phyloP scores from a whole-genome alignment of 2,888 invertebrate species.

The Homarus gammarus region DNA sequence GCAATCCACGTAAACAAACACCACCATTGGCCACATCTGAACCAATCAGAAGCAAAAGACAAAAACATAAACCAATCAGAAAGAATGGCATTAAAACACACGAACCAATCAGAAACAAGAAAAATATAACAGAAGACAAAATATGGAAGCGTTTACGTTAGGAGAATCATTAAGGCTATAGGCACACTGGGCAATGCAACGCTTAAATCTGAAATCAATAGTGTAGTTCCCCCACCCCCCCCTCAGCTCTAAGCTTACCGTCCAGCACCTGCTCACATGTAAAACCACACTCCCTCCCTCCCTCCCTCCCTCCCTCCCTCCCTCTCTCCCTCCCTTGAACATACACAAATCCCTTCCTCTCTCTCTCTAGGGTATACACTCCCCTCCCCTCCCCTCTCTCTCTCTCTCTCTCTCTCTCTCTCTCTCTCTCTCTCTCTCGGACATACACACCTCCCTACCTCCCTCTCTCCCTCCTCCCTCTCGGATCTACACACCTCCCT shows the following conservation, averaged over 20 bases:
- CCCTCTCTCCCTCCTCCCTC: too few relatives aligned
- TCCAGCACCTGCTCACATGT: slow-evolving; percentile 1
- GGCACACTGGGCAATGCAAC: slow-evolving; percentile 49
- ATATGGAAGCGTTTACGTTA: background rate
- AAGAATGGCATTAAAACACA: background rate
- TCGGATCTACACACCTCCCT: too few relatives aligned
- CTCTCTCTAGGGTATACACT: too few relatives aligned
- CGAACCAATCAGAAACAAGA: background rate
- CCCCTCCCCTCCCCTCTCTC: background rate
- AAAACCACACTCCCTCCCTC: slow-evolving; percentile 33
- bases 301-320: background rate
- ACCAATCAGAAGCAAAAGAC: background rate
- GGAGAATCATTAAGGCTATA: slow-evolving; percentile 35
- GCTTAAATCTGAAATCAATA: slow-evolving; percentile 64
- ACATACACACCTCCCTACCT: too few relatives aligned
- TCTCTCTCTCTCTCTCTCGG: too few relatives aligned
- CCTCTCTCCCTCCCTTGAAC: too few relatives aligned
- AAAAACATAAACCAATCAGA: background rate
- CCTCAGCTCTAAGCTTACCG: background rate
- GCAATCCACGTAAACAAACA: too few relatives aligned
- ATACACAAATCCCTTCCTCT: too few relatives aligned
- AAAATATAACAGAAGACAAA: background rate
- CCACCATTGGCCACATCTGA: background rate
- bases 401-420: too few relatives aligned
- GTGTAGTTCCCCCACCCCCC: background rate